Percentiles rank a stretch among this genome's conserved stretches.
Evolutionary conservation across 2,113 vertebrate species (phyloP).

Genomic region (Naja naja): DNA sequence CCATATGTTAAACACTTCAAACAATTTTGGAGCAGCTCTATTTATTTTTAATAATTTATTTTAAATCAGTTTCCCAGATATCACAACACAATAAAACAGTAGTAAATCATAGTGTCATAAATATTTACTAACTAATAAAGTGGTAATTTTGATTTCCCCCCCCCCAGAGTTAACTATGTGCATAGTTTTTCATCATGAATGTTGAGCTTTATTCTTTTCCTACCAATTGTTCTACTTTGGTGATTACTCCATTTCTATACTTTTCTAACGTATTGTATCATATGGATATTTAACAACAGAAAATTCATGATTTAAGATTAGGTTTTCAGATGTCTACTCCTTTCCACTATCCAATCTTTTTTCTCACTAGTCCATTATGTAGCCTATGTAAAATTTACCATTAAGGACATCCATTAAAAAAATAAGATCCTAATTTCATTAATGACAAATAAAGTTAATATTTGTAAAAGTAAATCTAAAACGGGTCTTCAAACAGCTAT

Average conservation of each 20-base stretch:
- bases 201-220: conserved; percentile 6
- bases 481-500: not conserved
- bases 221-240: conserved; percentile 5
- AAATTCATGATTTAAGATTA: conserved; percentile 32
- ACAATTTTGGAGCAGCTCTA: conserved; percentile 42
- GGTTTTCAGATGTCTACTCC: conserved; percentile 22
- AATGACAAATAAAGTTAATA: not conserved
- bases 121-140: conserved; percentile 46
- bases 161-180: conserved; percentile 28
- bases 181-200: conserved; percentile 16
- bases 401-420: conserved; percentile 34
- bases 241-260: conserved; percentile 16
- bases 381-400: conserved; percentile 41
- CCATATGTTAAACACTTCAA: conserved; percentile 49
- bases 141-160: not conserved
- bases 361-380: conserved; percentile 17
- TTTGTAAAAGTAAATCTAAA: not conserved
- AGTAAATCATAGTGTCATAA: conserved; percentile 35
- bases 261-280: conserved; percentile 28
- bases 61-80: conserved; percentile 56
- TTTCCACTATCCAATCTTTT: conserved; percentile 23
- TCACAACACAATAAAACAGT: conserved; percentile 40
- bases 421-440: not conserved
- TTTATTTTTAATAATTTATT: conserved; percentile 61
- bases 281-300: conserved; percentile 26